These are phyloP conservation scores for Battus philenor DNA, from an alignment of 1,140 invertebrate genomes.

Conservation along the genomic window DNA sequence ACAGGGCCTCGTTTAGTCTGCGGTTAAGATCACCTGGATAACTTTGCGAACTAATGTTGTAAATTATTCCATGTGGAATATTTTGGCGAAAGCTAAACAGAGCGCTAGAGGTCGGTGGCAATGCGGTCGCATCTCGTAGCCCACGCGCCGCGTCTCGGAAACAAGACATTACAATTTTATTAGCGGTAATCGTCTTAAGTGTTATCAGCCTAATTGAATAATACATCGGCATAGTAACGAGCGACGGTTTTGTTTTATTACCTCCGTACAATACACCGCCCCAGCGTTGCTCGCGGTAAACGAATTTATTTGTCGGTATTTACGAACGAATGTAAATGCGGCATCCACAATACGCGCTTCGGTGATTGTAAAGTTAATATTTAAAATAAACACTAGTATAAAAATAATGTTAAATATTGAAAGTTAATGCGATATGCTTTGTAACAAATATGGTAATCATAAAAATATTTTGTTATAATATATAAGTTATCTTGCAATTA, in stretches of 20 bases:
- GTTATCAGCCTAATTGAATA: constrained; percentile 73
- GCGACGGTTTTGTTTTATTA: constrained; percentile 33
- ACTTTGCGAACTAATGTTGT: too few relatives aligned
- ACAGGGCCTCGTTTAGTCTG: too few relatives aligned
- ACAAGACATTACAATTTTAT: constrained; percentile 72
- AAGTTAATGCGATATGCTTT: too few relatives aligned
- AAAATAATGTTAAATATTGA: neutral
- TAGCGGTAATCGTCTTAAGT: constrained; percentile 68
- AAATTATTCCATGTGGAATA: too few relatives aligned
- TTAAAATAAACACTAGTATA: neutral
- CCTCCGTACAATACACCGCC: constrained; percentile 15
- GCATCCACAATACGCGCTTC: neutral
- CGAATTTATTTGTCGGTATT: neutral
- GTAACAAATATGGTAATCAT: neutral
- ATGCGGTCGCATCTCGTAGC: constrained; percentile 17
- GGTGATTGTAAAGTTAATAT: neutral
- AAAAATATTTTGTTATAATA: neutral
- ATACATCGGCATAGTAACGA: constrained; percentile 54
- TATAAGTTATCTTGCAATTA: too few relatives aligned
- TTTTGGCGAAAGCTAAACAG: too few relatives aligned
- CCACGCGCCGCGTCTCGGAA: constrained; percentile 65
- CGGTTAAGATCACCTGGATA: too few relatives aligned
- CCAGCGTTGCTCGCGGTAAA: constrained; percentile 6
- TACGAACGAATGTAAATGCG: neutral
- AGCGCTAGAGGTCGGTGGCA: too few relatives aligned